Evolutionary conservation across 2,888 invertebrate genomes (phyloP).

Genomic region (Pterostichus madidus): DNA sequence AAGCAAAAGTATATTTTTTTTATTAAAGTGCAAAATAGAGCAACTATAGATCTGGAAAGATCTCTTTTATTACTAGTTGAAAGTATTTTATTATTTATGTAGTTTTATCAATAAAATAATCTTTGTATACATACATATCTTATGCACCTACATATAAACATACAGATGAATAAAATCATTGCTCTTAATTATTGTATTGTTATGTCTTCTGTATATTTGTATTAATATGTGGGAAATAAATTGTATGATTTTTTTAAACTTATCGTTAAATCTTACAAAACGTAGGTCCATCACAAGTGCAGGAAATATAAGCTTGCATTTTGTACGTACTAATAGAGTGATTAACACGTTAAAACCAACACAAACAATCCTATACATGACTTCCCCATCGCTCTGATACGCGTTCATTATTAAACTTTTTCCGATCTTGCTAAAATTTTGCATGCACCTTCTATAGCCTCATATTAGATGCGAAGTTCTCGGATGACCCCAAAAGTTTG

Average conservation of each 20-base stretch:
- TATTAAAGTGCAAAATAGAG: constrained; percentile 34
- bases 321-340: no score
- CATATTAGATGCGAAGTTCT: no score
- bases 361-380: no score
- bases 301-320: no score
- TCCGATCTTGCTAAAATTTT: no score
- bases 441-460: no score
- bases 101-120: constrained; percentile 43
- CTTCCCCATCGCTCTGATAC: no score
- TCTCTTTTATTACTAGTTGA: constrained; percentile 45
- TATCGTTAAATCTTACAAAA: no score
- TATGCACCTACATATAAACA: constrained; percentile 39
- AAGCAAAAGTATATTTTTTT: constrained; percentile 41
- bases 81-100: constrained; percentile 54
- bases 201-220: constrained; percentile 41
- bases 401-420: no score
- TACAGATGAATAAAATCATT: constrained; percentile 30
- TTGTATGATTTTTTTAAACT: constrained; percentile 37
- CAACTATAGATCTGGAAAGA: constrained; percentile 39
- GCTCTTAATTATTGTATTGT: constrained; percentile 8
- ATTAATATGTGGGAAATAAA: constrained; percentile 44
- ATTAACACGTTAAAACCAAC: no score
- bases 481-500: no score
- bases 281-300: no score
- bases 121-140: constrained; percentile 46